A percentile compares a stretch with the other conserved stretches of the same genome.
phyloP scores from a whole-genome alignment of 1,140 invertebrate species.

The Delia radicum region DNA sequence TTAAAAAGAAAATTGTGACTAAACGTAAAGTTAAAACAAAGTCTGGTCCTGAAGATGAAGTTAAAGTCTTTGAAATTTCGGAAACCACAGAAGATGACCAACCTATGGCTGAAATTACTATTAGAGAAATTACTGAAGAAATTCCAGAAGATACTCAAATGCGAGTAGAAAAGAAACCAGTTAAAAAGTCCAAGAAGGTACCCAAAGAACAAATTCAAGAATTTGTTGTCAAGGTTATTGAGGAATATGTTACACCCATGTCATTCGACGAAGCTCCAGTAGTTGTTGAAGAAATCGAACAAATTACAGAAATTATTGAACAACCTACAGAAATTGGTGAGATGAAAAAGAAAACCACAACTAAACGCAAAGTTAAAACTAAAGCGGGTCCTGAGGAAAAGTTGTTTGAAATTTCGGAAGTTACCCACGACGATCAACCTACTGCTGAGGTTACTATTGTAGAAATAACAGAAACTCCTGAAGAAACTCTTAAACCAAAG shows the following conservation, averaged over 20 bases:
- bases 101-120: constrained; percentile 43
- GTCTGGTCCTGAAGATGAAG: constrained; percentile 50
- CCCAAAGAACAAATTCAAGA: constrained; percentile 45
- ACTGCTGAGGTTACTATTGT: constrained; percentile 44
- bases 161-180: constrained; percentile 30
- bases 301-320: constrained; percentile 39
- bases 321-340: constrained; percentile 54
- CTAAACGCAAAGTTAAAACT: constrained; percentile 46
- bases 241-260: constrained; percentile 33
- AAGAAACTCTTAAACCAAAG: constrained; percentile 37
- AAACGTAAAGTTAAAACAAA: constrained; percentile 45
- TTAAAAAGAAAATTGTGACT: constrained; percentile 47
- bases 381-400: constrained; percentile 44
- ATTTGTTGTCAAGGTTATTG: constrained; percentile 45
- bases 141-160: constrained; percentile 38
- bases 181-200: constrained; percentile 44
- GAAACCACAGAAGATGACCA: constrained; percentile 52
- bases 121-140: constrained; percentile 36
- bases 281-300: constrained; percentile 25
- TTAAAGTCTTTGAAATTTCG: constrained; percentile 47
- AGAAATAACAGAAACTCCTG: constrained; percentile 37
- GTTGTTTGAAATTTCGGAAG: constrained; percentile 49
- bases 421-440: constrained; percentile 50
- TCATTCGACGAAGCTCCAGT: constrained; percentile 28
- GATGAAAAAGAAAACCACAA: constrained; percentile 45